These are phyloP conservation scores for Copsychus sechellarum DNA, from an alignment of 2,113 vertebrate genomes.

Conservation along the genomic window DNA sequence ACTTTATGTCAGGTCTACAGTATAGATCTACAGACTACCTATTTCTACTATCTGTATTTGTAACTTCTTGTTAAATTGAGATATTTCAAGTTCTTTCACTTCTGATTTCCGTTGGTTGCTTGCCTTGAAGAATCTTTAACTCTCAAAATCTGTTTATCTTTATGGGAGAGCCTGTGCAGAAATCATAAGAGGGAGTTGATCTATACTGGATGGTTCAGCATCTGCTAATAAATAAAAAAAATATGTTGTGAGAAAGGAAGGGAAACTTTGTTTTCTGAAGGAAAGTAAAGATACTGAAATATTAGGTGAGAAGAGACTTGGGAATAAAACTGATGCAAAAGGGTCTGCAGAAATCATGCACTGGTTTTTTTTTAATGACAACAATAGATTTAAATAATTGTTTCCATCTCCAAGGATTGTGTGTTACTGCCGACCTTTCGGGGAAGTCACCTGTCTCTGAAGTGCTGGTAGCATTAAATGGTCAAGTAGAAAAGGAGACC, in stretches of 20 bases:
- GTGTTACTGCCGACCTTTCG: background rate
- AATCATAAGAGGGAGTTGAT: background rate
- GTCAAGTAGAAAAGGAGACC: background rate
- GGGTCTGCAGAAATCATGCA: background rate
- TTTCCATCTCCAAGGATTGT: background rate
- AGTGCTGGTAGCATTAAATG: background rate
- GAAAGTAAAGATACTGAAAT: background rate
- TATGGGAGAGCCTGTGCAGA: background rate
- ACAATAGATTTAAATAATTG: background rate
- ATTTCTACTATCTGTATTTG: background rate
- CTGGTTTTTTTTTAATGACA: background rate
- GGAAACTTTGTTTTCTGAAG: background rate
- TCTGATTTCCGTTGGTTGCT: background rate
- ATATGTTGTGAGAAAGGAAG: background rate
- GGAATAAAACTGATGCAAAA: background rate
- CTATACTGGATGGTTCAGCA: background rate
- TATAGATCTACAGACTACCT: background rate
- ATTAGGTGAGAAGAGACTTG: background rate
- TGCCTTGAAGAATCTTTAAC: background rate
- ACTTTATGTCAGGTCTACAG: background rate
- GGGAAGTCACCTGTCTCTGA: constrained; percentile 5
- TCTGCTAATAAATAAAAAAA: background rate
- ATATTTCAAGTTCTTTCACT: background rate
- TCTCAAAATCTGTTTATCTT: background rate
- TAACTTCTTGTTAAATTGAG: background rate